phyloP scores from a whole-genome alignment of 2,888 invertebrate genomes.

The Timema cristinae region DNA sequence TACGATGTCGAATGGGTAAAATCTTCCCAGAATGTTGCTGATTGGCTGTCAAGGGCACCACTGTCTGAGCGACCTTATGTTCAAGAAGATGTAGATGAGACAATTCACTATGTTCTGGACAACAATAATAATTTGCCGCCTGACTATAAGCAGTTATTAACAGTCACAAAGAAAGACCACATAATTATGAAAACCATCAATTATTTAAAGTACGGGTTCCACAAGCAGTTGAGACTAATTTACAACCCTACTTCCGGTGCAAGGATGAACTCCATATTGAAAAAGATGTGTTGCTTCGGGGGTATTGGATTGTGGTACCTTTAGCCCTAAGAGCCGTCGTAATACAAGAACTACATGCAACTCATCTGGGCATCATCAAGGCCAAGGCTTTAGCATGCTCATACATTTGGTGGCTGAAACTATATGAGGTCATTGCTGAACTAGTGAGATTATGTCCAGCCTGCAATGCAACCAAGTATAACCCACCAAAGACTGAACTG shows the following conservation, averaged over 20 bases:
- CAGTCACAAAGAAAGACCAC: neutral
- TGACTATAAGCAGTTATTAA: too few species aligned
- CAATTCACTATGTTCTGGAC: neutral
- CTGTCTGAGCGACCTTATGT: neutral
- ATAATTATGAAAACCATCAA: neutral
- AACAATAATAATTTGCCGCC: too few species aligned
- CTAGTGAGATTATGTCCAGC: neutral
- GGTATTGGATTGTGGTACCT: neutral
- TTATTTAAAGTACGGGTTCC: neutral
- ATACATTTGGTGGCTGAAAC: neutral
- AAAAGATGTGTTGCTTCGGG: neutral
- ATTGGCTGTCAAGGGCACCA: neutral
- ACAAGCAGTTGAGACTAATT: neutral
- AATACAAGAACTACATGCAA: neutral
- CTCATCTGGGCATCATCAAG: neutral
- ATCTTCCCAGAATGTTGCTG: neutral
- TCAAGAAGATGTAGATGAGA: neutral
- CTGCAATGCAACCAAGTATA: neutral
- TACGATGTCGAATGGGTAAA: neutral
- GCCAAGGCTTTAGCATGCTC: neutral
- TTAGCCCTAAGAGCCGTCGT: neutral
- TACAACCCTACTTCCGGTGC: neutral
- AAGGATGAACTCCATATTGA: neutral
- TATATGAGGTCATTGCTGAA: neutral
- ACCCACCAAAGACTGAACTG: neutral